Base-by-base conservation (phyloP, 2,797 vertebrate species). In the Siniperca undulata region DNA sequence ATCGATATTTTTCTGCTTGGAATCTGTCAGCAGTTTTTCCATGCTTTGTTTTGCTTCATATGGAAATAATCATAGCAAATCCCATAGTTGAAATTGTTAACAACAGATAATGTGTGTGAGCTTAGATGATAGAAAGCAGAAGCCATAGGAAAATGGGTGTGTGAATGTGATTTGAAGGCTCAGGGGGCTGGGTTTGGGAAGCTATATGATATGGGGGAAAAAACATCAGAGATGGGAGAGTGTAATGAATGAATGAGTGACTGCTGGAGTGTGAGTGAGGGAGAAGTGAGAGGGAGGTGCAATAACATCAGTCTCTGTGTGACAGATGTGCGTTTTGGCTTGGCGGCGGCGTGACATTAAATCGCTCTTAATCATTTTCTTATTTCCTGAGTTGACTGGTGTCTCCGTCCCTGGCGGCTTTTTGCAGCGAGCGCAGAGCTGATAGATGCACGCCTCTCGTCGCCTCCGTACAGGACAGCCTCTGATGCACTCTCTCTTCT, bases 341-440 rank as follows among this genome's bases (percentile, higher is more conserved):
- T 77, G 85, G 90, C 62, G 75, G 86, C 69, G 34, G 82, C 60
- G 38, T 84, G 89, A 89, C 91, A 83, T 94, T 91, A 93, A 95
- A 94, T 93, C 88, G 86, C 91, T 94, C 92, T 93, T 94, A 91
- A 95, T 96, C 90, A 92, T 95, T 95, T 94, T 94, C 94, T 92
- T 93, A 94, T 94, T 94, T 95, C 93, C 93, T 87, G 92, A 91
- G 86, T 70, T 93, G 91, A 93, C 92, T 87, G 88, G 74, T 75
- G 84, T 84, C 82, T 91, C 76, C 74, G 83, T 88, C 88, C 86
- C 80, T 70, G 85, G 78, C 74, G 72, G 83, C 83, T 68, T 27
- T 44, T 58, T 2, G 24, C 78, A 44, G 69, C 14, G 77, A 89
- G 82, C 55, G 30, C 2, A 11, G 40, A 0, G 9, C 88, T 94